Base-by-base conservation (phyloP, 2,797 vertebrate genomes). In the Nannoperca australis region DNA sequence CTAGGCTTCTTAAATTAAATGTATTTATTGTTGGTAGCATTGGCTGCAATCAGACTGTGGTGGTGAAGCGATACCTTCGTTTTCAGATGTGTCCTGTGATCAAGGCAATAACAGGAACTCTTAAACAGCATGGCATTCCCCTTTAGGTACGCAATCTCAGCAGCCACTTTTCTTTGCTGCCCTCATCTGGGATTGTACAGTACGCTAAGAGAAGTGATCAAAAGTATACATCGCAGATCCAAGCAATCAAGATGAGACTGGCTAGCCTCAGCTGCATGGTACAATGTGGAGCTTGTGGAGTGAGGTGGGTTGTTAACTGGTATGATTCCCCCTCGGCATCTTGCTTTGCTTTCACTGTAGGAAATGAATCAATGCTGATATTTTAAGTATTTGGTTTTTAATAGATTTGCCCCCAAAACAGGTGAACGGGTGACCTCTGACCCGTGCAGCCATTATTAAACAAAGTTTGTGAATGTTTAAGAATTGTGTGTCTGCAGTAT, bases 381-480 rank as follows among this genome's bases (percentile, higher is more conserved):
- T 70, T 54, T 59, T 14, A 7, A 58, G 47, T 17, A 30, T 36
- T 17, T 61, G 27, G 22, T 70, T 3, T 53, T 13, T 67, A 1
- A 18, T 44, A 11, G 11, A 38, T 60, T 73, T 47, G 4, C 22
- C 13, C 40, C 7, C 40, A 38, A 30, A 50, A 58, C 17, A 5
- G 10, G 7, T 30, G 11, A 49, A n/a, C 24, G 32, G 2, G 5
- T 12, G 17, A 53, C 22, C 47, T 59, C 36, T 15, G 12, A 54
- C 30, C 54, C 20, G 60, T 49, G 14, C 24, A 60, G 38, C 22
- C 9, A 24, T 70, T 49, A 54, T 55, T 66, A 34, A 47, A 61
- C 24, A 32, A 22, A 32, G 9, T 22, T 12, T 50, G 13, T 42
- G 32, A 60, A 30, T 30, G 13, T 44, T 27, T 27, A 27, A 27